These are phyloP conservation scores for Labeo catla DNA, from an alignment of 2,113 vertebrate genomes.

Conservation along the genomic window DNA sequence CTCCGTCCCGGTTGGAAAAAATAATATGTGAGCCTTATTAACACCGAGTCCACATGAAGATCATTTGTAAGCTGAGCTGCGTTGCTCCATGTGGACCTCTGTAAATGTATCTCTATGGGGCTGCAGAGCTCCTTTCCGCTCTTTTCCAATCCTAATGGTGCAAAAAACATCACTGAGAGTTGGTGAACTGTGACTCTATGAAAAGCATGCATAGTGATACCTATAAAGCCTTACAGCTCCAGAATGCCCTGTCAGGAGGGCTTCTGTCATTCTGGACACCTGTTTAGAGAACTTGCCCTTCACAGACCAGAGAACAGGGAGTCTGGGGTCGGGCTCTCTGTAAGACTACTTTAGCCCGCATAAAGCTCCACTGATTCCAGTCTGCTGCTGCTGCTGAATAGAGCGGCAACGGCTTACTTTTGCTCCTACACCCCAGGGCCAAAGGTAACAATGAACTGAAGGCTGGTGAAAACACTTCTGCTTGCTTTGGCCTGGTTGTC, in stretches of 20 bases:
- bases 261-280: not conserved
- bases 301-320: slow-evolving; percentile 16
- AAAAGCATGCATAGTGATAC: not conserved
- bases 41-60: slow-evolving; percentile 47
- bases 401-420: slow-evolving; percentile 25
- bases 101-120: not conserved
- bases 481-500: slow-evolving; percentile 23
- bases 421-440: not conserved
- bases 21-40: slow-evolving; percentile 55
- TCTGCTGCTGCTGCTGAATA: slow-evolving; percentile 46
- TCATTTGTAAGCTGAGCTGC: slow-evolving; percentile 51
- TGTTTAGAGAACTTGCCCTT: slow-evolving; percentile 39
- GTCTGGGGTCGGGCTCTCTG: slow-evolving; percentile 11
- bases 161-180: not conserved
- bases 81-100: slow-evolving; percentile 37
- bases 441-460: slow-evolving; percentile 41
- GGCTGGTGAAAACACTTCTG: slow-evolving; percentile 34
- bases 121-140: not conserved
- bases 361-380: slow-evolving; percentile 53
- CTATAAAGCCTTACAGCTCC: not conserved
- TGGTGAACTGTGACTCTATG: not conserved
- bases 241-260: slow-evolving; percentile 19
- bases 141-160: not conserved
- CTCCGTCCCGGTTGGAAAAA: slow-evolving; percentile 58
- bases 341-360: slow-evolving; percentile 51